Evolutionary conservation across 2,113 vertebrate genomes (phyloP), one percentile per base, ranked within the genome.

Genomic region (Furnarius figulus): DNA sequence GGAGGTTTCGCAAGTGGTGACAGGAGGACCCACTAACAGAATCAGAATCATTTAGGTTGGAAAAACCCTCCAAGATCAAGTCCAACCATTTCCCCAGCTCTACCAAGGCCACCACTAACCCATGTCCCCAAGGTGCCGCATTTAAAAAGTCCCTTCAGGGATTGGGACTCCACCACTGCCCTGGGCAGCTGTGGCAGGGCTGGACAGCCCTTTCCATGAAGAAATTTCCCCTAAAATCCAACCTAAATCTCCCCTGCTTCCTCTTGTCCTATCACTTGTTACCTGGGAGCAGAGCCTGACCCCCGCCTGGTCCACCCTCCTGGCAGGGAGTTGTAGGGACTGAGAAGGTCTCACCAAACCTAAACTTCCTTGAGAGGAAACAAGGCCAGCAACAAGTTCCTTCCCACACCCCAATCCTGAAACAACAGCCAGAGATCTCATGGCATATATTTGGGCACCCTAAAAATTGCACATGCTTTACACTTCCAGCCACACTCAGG

Each of bases 381-480:
- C 14, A n/a, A 58, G n/a, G 62, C 37, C 37, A 66, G 6, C 0
- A 6, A 31, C 3, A 20, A 74, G 42, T 42, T 50, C 65, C 63
- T 63, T 74, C 50, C 58, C 22, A 23, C 5, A 5, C 2, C 8
- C 11, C 23, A 42, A 20, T 3, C 31, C 76, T 59, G 66, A 47
- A 6, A 52, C 22, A 83, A 6, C 67, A 94, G 44, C 62, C 73
- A 59, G 9, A 67, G 55, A 39, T 58, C 25, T 74, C 53, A 37
- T 0, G 0, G 39, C 33, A 3, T 20, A 7, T 4, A 0, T 14
- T 4, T 46, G 82, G 70, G 49, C 9, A 15, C 30, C 30, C 47
- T 68, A 31, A 56, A 50, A 80, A 7, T 7, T 16, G 22, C 44
- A 20, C 12, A 3, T 13, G 3, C 47, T 66, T n/a, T 13, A 9